Evolutionary conservation across 2,113 vertebrate species (phyloP).

Genomic region (Gambusia affinis): DNA sequence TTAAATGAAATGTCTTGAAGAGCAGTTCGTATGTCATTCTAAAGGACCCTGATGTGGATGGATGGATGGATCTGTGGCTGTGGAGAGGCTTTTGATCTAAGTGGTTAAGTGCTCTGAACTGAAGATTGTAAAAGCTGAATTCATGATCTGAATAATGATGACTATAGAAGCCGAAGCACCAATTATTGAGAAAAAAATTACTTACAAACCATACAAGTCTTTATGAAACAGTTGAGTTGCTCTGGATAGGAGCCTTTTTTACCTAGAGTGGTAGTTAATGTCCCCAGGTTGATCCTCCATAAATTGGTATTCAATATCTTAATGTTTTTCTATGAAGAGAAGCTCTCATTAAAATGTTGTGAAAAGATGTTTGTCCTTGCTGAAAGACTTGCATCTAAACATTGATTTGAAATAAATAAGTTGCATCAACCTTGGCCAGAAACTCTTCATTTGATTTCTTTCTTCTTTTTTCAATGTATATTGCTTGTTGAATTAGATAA

Average conservation of each 20-base stretch:
- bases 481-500: too few relatives aligned
- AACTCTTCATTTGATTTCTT: too few relatives aligned
- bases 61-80: not conserved
- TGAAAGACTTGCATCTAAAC: too few relatives aligned
- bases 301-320: not conserved
- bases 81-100: slow-evolving; percentile 1
- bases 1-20: not conserved
- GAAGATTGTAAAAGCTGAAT: slow-evolving; percentile 3
- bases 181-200: not conserved
- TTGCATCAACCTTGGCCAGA: too few relatives aligned
- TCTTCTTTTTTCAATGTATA: too few relatives aligned
- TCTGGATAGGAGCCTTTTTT: not conserved
- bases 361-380: too few relatives aligned
- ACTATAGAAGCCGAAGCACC: slow-evolving; percentile 1
- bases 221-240: not conserved
- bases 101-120: slow-evolving; percentile 3
- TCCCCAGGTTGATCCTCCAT: not conserved
- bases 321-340: too few relatives aligned
- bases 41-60: slow-evolving; percentile 24
- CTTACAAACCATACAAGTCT: not conserved
- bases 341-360: too few relatives aligned
- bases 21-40: slow-evolving; percentile 25
- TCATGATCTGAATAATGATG: slow-evolving; percentile 11
- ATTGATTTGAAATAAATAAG: too few relatives aligned
- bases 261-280: not conserved